Evolutionary conservation across 1,140 invertebrate genomes (phyloP), one percentile per base, ranked within the genome.

Genomic region (Pseudomyrmex pallidus): DNA sequence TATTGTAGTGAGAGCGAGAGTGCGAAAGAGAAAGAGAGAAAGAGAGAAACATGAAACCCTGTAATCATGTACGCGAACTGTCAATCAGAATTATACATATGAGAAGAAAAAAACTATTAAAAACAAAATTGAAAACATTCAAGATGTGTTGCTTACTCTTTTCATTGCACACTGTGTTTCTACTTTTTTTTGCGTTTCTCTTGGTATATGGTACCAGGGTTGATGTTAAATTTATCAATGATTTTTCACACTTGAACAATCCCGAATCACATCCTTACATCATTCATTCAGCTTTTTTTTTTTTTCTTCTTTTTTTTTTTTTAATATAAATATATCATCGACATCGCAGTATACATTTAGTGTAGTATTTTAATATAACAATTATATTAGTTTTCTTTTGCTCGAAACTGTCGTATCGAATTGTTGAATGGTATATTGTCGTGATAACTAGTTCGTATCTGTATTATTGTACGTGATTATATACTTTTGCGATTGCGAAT

Each of bases 21-120:
- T 0, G 35, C 5, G 5, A 35, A 0, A 35, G 35, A 35, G 35
- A 35, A 0, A 35, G 35, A 7, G 35, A 35, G 4, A 35, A 5
- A 7, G 35, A 35, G 5, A 35, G 15, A 15, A 46, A 44, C 35
- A 46, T 46, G 35, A 64, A 46, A 63, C 13, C 25, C 25, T 63
- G 25, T 63, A 63, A 64, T 64, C 62, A 64, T 64, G 62, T 46
- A 46, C 62, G n/a, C 15, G n/a, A 64, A 17, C 35, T 44, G n/a
- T 44, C 22, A 63, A 25, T 63, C 35, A 46, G 72, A 46, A 61
- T 80, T 52, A 73, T 57, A 64, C 67, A 10, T 44, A 64, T 63
- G 64, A 56, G 17, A 54, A 15, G 13, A 48, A 46, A 57, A 48
- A 59, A 56, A 57, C 22, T 46, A 35, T 35, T 35, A 35, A 48